phyloP scores from a whole-genome alignment of 2,113 vertebrate species.

The Falcunculus frontatus region DNA sequence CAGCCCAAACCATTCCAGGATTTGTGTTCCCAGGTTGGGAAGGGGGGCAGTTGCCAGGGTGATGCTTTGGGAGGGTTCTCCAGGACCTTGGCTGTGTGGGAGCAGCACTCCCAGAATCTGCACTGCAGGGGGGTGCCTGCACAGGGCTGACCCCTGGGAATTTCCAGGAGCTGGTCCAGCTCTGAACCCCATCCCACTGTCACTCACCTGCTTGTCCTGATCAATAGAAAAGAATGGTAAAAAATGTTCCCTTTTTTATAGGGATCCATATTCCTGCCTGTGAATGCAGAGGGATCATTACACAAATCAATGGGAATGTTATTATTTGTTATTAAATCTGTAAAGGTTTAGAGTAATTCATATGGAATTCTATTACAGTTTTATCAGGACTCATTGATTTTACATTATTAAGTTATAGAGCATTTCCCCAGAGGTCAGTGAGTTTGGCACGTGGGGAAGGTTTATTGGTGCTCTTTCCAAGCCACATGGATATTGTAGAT shows the following conservation, averaged over 20 bases:
- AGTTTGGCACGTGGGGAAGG: background rate
- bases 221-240: background rate
- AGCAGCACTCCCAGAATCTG: background rate
- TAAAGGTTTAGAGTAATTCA: slow-evolving; percentile 4
- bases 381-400: slow-evolving; percentile 38
- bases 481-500: background rate
- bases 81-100: background rate
- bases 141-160: background rate
- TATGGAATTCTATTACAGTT: slow-evolving; percentile 4
- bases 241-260: background rate
- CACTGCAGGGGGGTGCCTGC: background rate
- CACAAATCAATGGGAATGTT: slow-evolving; percentile 15
- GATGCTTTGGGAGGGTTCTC: no score
- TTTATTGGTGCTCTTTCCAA: background rate
- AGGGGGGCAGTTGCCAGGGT: fast-evolving
- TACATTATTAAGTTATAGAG: background rate
- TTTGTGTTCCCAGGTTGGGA: fast-evolving
- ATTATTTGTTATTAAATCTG: slow-evolving; percentile 46
- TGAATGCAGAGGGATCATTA: background rate
- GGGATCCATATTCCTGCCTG: background rate
- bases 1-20: background rate
- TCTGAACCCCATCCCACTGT: background rate
- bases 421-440: background rate
- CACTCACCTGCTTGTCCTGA: background rate
- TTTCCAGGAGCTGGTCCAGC: background rate